Base-by-base conservation (phyloP, 2,888 invertebrate species). In the Pristionchus maxplancki region DNA sequence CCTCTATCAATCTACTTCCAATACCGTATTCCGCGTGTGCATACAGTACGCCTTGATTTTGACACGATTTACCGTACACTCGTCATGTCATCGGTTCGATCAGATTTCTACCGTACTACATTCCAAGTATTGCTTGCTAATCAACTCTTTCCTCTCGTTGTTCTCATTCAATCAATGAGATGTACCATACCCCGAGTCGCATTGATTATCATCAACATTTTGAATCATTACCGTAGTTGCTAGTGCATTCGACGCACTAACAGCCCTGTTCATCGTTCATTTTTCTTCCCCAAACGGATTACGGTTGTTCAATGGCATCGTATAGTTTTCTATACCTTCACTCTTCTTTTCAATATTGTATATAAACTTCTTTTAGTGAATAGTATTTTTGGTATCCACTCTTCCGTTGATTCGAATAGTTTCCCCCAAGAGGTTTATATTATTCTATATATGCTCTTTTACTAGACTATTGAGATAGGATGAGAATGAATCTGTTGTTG, bases 391-490 rank as follows among this genome's bases (percentile, higher is more conserved):
- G 28, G 44, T 83, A 37, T 83, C 82, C 82, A 44, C 82, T n/a
- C 82, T 83, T 44, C 53, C 82, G 50, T 53, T 83, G 53, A 83
- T 83, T 83, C 78, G 78, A 78, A 40, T 78, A 78, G 78, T 78
- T n/a, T 48, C 28, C 44, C 74, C n/a, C 44, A 44, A 78, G 78
- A 44, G 44, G 44, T 78, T 28, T 78, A 17, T 71, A 37, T 37
- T 34, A 37, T 37, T 44, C 24, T 48, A 48, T 28, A 48, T 78
- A 28, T 44, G 44, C 44, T 48, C 44, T 48, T 78, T 40, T 78
- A 44, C 44, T 78, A 78, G 78, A 78, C 44, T 13, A 48, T 78
- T 48, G 78, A 78, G 78, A 78, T 78, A 78, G 78, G 78, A 78
- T 78, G 78, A 78, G 78, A 78, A 28, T 78, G 78, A 78, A 48